phyloP scores from a whole-genome alignment of 1,140 invertebrate genomes.

The Drosophila ogumai region DNA sequence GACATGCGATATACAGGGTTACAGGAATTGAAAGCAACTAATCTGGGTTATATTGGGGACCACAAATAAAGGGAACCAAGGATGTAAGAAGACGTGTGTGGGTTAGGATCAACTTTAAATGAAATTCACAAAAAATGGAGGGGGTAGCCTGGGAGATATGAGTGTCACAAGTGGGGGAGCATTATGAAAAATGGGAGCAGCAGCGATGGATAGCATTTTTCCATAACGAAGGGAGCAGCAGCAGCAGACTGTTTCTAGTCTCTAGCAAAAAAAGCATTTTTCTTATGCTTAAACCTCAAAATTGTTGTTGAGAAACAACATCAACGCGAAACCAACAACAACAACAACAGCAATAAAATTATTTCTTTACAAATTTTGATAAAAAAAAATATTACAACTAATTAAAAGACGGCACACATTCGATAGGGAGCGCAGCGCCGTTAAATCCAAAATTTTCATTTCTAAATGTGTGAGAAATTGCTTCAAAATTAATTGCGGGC shows the following conservation, averaged over 20 bases:
- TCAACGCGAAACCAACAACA: constrained; percentile 18
- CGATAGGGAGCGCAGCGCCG: constrained; percentile 17
- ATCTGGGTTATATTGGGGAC: neutral
- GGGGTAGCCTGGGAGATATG: neutral
- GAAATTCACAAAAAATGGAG: neutral
- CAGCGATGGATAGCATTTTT: constrained; percentile 1
- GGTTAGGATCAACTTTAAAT: neutral
- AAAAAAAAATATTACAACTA: neutral
- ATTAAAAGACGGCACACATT: constrained; percentile 21
- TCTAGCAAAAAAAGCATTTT: constrained; percentile 36
- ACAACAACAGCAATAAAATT: constrained; percentile 20
- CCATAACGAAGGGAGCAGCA: constrained; percentile 7
- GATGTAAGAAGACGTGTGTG: neutral
- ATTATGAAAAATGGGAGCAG: constrained; percentile 10
- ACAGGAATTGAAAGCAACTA: neutral
- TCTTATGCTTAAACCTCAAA: constrained; percentile 5
- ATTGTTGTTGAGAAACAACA: constrained; percentile 2
- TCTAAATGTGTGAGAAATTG: constrained; percentile 5
- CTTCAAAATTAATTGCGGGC: constrained; percentile 10
- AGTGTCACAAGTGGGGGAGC: constrained; percentile 6
- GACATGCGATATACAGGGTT: neutral
- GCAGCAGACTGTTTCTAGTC: neutral
- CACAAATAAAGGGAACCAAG: neutral
- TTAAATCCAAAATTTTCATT: constrained; percentile 3
- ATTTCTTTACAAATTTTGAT: constrained; percentile 1